phyloP scores from a whole-genome alignment of 2,888 invertebrate species.

The Leptogaster cylindrica region DNA sequence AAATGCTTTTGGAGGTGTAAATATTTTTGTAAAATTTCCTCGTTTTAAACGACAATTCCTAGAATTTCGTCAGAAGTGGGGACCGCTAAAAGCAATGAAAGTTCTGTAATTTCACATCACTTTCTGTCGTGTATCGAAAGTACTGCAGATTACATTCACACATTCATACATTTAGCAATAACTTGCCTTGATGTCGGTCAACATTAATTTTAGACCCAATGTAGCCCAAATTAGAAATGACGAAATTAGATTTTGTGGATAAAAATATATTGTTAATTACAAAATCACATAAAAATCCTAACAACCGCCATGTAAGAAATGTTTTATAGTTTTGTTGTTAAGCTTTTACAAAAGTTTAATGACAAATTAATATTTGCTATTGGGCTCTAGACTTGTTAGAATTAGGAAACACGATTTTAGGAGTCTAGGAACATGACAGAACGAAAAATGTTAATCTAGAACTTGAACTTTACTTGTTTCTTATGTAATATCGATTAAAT shows the following conservation, averaged over 20 bases:
- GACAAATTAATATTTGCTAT: too few species aligned
- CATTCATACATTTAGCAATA: background rate
- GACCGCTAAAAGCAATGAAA: slow-evolving; percentile 19
- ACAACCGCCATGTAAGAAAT: too few species aligned
- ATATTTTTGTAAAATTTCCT: slow-evolving; percentile 9
- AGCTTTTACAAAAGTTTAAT: too few species aligned
- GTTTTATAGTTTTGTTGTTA: too few species aligned
- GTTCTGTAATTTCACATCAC: background rate
- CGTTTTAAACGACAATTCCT: slow-evolving; percentile 1
- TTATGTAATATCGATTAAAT: too few species aligned
- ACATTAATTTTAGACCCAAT: slow-evolving; percentile 6
- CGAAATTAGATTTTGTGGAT: slow-evolving; percentile 16
- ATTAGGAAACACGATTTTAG: too few species aligned
- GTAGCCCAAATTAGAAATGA: slow-evolving; percentile 18
- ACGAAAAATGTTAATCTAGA: too few species aligned
- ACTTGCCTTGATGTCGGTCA: slow-evolving; percentile 33
- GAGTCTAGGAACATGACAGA: too few species aligned
- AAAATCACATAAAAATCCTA: background rate
- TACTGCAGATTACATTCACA: slow-evolving; percentile 8
- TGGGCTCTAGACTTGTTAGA: too few species aligned
- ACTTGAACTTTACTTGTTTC: too few species aligned
- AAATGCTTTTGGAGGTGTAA: too few species aligned
- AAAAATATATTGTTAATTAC: slow-evolving; percentile 18
- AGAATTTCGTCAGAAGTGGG: slow-evolving; percentile 15
- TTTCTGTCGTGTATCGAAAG: background rate